Evolutionary conservation across 2,888 invertebrate species (phyloP).

Genomic region (Cordilura impudica): DNA sequence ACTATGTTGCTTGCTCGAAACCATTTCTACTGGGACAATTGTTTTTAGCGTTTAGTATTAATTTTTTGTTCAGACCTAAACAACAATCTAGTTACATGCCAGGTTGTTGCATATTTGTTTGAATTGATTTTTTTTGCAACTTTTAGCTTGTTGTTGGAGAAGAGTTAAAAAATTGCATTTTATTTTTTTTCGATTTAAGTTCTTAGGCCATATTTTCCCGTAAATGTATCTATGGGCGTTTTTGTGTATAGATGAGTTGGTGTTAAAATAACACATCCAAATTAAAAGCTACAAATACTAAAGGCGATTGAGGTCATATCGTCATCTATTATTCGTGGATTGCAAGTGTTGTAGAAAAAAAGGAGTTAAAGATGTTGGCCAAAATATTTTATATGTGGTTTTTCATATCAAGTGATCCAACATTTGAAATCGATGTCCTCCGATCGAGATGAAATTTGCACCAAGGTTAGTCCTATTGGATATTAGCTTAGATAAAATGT

Average conservation of each 20-base stretch:
- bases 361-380: too few species aligned
- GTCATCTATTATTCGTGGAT: not conserved
- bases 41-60: slow-evolving; percentile 3
- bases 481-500: too few species aligned
- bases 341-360: slow-evolving; percentile 18
- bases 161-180: slow-evolving; percentile 3
- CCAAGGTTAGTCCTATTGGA: too few species aligned
- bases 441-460: too few species aligned
- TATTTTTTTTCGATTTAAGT: not conserved
- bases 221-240: not conserved
- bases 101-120: not conserved
- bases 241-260: not conserved
- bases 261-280: not conserved
- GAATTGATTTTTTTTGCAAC: slow-evolving; percentile 12
- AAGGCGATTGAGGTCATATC: not conserved
- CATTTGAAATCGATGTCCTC: too few species aligned
- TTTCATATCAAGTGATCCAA: too few species aligned
- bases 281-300: not conserved
- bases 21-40: too few species aligned
- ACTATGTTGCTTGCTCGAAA: too few species aligned
- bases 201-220: not conserved
- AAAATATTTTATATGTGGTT: too few species aligned
- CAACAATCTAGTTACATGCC: slow-evolving; percentile 18
- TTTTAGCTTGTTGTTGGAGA: slow-evolving; percentile 1
- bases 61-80: not conserved